Evolutionary conservation across 53 echinoderm and acorn worm species (phyloP), one percentile per base, ranked within the genome.

Genomic region (Paracentrotus lividus): DNA sequence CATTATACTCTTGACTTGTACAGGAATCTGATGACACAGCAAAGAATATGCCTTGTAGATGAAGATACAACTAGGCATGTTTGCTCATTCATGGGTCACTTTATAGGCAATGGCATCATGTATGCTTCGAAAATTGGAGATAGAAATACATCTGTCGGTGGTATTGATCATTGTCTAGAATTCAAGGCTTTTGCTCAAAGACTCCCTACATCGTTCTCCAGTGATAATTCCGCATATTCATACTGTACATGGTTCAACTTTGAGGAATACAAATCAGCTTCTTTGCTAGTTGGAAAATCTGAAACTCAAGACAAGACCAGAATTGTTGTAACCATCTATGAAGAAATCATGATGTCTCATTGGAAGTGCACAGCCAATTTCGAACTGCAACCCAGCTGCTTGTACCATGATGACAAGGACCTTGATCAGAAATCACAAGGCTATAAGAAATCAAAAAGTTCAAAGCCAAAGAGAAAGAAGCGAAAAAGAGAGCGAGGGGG

Each of bases 281-380:
- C 81, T 81, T 45, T 14, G 4, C n/a, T 47, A 8, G 8, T 47
- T 2, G 44, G 47, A 81, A 81, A 81, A 24, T 0, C 45, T 81
- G 81, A 12, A 27, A 81, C n/a, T 81, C 44, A 81, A 47, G 33
- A 81, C 47, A 27, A 81, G 10, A 26, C 81, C 45, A 45, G 5
- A n/a, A 21, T 27, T 47, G 81, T 81, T 27, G 20, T 81, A 8
- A 81, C 45, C 81, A 81, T 45, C 26, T 81, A 81, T 47, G 81
- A 81, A 81, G 81, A 81, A 81, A 47, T 81, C 24, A 81, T 81
- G 45, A 81, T 81, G 81, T 81, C 81, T 81, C 81, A 32, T 45
- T 81, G 47, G 44, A 81, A 2, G 3, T 81, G 81, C 81, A 10
- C 47, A 47, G 26, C 7, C 2, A n/a, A 81, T 47, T 32, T 47